Evolutionary conservation across 2,888 invertebrate genomes (phyloP).

Genomic region (Metellina segmentata): DNA sequence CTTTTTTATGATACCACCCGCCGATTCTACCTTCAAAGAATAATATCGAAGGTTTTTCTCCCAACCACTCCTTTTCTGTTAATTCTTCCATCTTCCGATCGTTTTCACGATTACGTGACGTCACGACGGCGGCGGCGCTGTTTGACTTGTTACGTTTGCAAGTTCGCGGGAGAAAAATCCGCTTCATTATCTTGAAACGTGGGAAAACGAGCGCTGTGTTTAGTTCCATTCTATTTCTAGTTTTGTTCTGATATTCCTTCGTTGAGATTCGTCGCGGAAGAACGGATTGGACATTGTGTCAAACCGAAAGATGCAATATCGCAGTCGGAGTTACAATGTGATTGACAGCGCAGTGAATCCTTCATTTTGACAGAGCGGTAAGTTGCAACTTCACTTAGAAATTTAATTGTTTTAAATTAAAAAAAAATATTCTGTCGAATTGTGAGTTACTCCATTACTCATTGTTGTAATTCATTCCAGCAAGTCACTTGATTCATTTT

Average conservation of each 20-base stretch:
- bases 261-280: background rate
- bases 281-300: background rate
- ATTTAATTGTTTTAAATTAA: too few species aligned
- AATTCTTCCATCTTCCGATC: background rate
- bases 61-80: background rate
- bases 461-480: too few species aligned
- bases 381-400: too few species aligned
- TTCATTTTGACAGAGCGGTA: background rate
- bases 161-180: conserved; percentile 5
- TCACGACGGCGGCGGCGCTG: conserved; percentile 47
- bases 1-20: conserved; percentile 59
- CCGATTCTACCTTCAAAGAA: conserved; percentile 5
- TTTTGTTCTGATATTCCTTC: background rate
- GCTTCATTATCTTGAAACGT: conserved; percentile 67
- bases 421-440: too few species aligned
- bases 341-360: background rate
- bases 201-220: conserved; percentile 57
- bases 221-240: background rate
- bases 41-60: conserved; percentile 21
- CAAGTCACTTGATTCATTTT: too few species aligned
- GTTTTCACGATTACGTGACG: background rate
- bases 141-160: conserved; percentile 1
- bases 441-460: too few species aligned
- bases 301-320: background rate
- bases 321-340: background rate